Evolutionary conservation across 2,797 vertebrate species (phyloP).

Genomic region (Mallotus villosus): DNA sequence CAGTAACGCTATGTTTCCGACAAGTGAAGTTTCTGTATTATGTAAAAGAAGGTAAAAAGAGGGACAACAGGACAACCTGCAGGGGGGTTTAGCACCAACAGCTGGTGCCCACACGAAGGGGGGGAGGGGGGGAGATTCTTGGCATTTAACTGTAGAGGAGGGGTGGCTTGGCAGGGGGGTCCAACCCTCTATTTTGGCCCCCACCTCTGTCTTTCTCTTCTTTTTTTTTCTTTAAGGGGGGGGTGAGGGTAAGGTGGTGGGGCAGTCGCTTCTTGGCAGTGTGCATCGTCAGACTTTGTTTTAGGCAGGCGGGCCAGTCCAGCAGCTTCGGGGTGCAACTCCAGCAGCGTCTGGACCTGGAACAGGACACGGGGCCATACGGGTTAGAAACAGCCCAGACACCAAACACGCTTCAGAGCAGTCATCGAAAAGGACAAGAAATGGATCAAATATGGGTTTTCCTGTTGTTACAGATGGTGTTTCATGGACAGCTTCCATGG

Average conservation of each 20-base stretch:
- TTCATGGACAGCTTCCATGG: slow-evolving; percentile 23
- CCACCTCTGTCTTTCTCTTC: slow-evolving; percentile 15
- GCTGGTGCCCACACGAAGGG: slow-evolving; percentile 55
- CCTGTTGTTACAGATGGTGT: no score
- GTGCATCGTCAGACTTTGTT: slow-evolving; percentile 66
- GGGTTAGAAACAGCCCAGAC: no score
- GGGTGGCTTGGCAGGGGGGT: slow-evolving; percentile 1
- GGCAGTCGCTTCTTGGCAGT: slow-evolving; percentile 77
- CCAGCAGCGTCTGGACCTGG: slow-evolving; percentile 61
- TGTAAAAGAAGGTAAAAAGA: slow-evolving; percentile 87
- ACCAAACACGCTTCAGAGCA: no score
- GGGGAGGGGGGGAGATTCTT: slow-evolving; percentile 27
- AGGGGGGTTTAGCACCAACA: slow-evolving; percentile 68
- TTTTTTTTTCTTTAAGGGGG: slow-evolving; percentile 2
- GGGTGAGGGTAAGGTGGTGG: background rate
- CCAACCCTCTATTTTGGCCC: slow-evolving; percentile 8
- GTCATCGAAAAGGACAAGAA: no score
- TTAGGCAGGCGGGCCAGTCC: slow-evolving; percentile 45
- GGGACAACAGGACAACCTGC: slow-evolving; percentile 60
- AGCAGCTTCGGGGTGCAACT: slow-evolving; percentile 45
- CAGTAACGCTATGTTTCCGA: slow-evolving; percentile 83
- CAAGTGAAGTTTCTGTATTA: slow-evolving; percentile 85
- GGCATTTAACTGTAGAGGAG: slow-evolving; percentile 10
- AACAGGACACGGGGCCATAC: no score
- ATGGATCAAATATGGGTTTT: no score